Evolutionary conservation across 2,888 invertebrate genomes (phyloP).

Genomic region (Tinea pellionella): DNA sequence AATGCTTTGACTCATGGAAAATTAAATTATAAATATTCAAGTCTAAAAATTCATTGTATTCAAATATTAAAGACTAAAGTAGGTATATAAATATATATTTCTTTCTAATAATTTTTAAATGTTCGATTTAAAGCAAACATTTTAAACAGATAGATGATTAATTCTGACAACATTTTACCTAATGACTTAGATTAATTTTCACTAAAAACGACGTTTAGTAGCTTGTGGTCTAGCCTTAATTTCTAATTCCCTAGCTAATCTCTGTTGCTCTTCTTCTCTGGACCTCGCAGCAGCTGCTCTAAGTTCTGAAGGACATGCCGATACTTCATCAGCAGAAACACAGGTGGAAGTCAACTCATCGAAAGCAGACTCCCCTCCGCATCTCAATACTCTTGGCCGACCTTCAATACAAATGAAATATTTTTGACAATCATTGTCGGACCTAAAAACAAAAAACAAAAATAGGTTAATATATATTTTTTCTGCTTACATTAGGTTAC

Average conservation of each 20-base stretch:
- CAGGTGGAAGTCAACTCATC: conserved; percentile 79
- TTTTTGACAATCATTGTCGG: conserved; percentile 76
- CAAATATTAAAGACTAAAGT: too few species aligned
- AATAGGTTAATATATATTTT: too few species aligned
- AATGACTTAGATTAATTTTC: not conserved
- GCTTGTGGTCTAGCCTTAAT: conserved; percentile 23
- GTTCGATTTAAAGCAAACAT: too few species aligned
- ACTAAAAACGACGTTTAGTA: conserved; percentile 7
- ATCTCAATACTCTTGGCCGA: conserved; percentile 79
- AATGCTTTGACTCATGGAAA: too few species aligned
- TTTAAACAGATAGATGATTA: too few species aligned
- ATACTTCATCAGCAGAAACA: conserved; percentile 79
- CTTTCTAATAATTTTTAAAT: too few species aligned
- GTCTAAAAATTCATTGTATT: too few species aligned
- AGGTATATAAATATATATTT: too few species aligned
- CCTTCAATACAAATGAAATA: conserved; percentile 83
- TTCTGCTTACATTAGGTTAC: too few species aligned
- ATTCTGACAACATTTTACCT: not conserved
- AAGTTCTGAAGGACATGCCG: conserved; percentile 72
- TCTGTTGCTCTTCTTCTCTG: conserved; percentile 37
- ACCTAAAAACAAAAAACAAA: conserved; percentile 47
- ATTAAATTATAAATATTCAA: too few species aligned
- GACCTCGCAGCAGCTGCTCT: conserved; percentile 34
- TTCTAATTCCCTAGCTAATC: conserved; percentile 36
- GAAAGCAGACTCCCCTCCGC: conserved; percentile 82